These are phyloP conservation scores for Papilio glaucus DNA, from an alignment of 1,140 invertebrate genomes.

Conservation along the genomic window DNA sequence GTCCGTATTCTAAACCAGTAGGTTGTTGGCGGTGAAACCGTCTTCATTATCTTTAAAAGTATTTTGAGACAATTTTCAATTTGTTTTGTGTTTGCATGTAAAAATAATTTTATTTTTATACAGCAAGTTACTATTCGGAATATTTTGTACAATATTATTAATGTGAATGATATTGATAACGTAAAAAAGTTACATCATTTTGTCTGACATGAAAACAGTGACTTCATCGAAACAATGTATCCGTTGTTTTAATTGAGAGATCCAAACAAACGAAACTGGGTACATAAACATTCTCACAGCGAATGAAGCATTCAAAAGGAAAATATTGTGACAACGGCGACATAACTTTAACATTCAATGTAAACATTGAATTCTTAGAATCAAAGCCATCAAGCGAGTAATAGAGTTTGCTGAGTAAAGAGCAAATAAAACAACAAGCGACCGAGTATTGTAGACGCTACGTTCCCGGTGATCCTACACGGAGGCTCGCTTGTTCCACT, in stretches of 20 bases:
- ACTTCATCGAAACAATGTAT: constrained; percentile 44
- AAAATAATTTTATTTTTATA: too few species aligned
- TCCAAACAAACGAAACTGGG: constrained; percentile 52
- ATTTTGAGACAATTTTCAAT: too few species aligned
- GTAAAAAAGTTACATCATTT: background rate
- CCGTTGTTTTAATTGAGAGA: constrained; percentile 54
- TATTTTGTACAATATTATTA: too few species aligned
- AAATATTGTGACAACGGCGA: constrained; percentile 74
- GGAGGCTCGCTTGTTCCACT: constrained; percentile 48
- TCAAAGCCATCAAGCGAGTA: constrained; percentile 76
- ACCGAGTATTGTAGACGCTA: constrained; percentile 57
- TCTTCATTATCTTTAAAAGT: too few species aligned
- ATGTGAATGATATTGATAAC: too few species aligned
- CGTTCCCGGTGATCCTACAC: constrained; percentile 50
- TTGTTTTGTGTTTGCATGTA: too few species aligned
- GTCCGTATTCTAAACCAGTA: too few species aligned
- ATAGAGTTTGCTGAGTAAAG: constrained; percentile 77
- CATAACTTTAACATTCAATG: constrained; percentile 70
- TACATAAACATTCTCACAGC: constrained; percentile 71
- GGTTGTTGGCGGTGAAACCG: too few species aligned
- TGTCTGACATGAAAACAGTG: background rate
- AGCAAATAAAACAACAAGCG: constrained; percentile 79
- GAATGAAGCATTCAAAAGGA: constrained; percentile 59
- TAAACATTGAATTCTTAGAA: constrained; percentile 75
- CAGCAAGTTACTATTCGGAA: too few species aligned